Conservation (phyloP, 2,888 invertebrate genomes). For the Agapostemon virescens region DNA sequence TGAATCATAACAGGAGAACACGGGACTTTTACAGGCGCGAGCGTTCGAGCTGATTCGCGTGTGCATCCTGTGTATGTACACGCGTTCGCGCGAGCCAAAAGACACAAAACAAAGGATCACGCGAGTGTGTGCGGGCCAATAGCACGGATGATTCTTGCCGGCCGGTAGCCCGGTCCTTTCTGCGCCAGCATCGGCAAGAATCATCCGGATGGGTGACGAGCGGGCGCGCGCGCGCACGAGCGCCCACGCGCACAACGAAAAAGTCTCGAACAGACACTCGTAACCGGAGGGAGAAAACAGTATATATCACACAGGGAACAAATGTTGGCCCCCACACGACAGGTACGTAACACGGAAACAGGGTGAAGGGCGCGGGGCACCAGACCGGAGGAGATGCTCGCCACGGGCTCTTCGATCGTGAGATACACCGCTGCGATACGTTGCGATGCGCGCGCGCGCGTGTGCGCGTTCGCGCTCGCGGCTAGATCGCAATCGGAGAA, state of each 20-base stretch:
- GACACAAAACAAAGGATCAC: not conserved
- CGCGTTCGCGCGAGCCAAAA: not conserved
- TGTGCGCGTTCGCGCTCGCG: conserved; percentile 14
- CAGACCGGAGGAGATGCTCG: conserved; percentile 47
- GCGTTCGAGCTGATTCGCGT: conserved; percentile 24
- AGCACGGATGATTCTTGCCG: conserved; percentile 11
- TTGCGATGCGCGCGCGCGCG: not conserved
- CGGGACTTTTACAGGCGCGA: conserved; percentile 38
- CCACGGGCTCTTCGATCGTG: conserved; percentile 36
- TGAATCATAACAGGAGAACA: conserved; percentile 38
- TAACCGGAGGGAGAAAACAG: not conserved
- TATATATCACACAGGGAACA: conserved; percentile 35
- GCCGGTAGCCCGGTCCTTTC: not conserved
- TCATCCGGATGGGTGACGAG: not conserved
- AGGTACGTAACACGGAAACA: conserved; percentile 59
- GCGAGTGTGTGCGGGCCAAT: not conserved
- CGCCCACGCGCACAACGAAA: not conserved
- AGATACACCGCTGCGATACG: conserved; percentile 34
- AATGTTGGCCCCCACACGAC: conserved; percentile 42
- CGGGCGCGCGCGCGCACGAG: not conserved
- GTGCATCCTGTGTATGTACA: not conserved
- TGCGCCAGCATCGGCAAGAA: not conserved
- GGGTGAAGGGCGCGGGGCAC: conserved; percentile 60
- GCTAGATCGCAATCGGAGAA: conserved; percentile 17
- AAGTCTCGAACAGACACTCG: not conserved